Conservation (phyloP, 1,140 invertebrate species). For the Drosophila seguyi region DNA sequence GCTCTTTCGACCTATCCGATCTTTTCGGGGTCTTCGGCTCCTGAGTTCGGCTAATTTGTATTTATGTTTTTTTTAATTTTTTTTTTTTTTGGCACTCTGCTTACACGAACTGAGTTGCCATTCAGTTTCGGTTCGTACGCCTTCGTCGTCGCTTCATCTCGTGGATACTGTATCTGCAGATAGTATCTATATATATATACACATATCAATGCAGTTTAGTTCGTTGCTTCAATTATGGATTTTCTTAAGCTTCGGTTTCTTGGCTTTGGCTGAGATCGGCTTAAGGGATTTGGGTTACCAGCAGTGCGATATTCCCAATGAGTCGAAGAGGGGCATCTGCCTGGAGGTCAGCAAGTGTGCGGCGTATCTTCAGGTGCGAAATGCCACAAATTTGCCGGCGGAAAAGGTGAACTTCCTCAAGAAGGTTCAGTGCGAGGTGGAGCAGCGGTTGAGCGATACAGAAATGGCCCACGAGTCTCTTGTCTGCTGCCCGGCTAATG, state of each 20-base stretch:
- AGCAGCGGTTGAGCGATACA: neutral
- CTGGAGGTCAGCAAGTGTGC: constrained; percentile 64
- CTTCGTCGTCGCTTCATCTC: constrained; percentile 44
- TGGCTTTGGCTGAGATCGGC: neutral
- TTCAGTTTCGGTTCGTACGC: constrained; percentile 52
- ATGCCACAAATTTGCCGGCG: constrained; percentile 68
- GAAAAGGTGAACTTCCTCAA: constrained; percentile 83
- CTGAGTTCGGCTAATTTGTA: constrained; percentile 18
- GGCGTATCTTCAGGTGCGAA: constrained; percentile 77
- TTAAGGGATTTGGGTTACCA: neutral
- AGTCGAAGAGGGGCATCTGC: constrained; percentile 69
- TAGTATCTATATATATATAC: constrained; percentile 38
- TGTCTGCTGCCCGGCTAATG: constrained; percentile 79
- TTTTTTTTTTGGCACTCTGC: constrained; percentile 53
- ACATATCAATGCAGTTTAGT: constrained; percentile 24
- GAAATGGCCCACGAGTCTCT: constrained; percentile 44
- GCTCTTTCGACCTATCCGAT: constrained; percentile 55
- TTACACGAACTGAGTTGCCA: constrained; percentile 68
- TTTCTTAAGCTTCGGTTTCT: constrained; percentile 36
- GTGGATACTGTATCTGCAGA: constrained; percentile 31
- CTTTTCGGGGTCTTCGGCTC: constrained; percentile 55
- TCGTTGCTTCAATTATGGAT: constrained; percentile 23
- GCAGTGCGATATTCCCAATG: constrained; percentile 78
- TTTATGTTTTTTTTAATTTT: constrained; percentile 16
- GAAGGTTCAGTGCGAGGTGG: constrained; percentile 75